phyloP scores from a whole-genome alignment of 2,113 vertebrate species.

The Natator depressus region DNA sequence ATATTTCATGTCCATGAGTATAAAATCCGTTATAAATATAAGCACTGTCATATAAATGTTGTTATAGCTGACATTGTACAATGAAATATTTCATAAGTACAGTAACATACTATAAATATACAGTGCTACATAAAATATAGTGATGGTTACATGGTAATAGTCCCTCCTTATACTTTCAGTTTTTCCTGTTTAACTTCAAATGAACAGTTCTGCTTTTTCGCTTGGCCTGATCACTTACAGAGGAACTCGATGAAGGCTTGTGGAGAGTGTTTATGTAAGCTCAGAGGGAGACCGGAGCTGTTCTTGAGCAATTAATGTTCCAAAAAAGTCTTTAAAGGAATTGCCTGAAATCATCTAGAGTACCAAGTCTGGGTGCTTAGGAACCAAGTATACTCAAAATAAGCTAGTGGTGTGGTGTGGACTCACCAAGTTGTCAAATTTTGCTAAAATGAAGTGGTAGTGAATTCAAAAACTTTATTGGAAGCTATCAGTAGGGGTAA shows the following conservation, averaged over 20 bases:
- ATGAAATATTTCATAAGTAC: not conserved
- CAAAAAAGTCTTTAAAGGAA: not conserved
- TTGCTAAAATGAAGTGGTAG: not conserved
- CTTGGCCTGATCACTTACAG: not conserved
- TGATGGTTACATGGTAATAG: not conserved
- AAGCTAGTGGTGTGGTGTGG: not conserved
- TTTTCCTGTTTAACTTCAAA: not conserved
- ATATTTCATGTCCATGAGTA: not conserved
- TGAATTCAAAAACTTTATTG: not conserved
- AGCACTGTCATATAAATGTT: not conserved
- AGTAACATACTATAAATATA: not conserved
- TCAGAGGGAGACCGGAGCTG: not conserved
- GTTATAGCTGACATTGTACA: not conserved
- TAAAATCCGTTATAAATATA: not conserved
- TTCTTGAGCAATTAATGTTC: not conserved
- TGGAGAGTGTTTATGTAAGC: not conserved
- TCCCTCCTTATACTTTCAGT: not conserved
- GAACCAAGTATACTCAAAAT: not conserved
- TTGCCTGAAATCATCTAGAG: not conserved
- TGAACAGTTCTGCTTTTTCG: not conserved
- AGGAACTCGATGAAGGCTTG: not conserved
- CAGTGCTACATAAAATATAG: not conserved
- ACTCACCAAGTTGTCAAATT: not conserved
- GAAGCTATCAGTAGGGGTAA: accelerated
- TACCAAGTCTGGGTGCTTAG: not conserved